These are phyloP conservation scores for Elephantulus edwardii DNA, from an alignment of 2,113 vertebrate genomes.

Conservation along the genomic window DNA sequence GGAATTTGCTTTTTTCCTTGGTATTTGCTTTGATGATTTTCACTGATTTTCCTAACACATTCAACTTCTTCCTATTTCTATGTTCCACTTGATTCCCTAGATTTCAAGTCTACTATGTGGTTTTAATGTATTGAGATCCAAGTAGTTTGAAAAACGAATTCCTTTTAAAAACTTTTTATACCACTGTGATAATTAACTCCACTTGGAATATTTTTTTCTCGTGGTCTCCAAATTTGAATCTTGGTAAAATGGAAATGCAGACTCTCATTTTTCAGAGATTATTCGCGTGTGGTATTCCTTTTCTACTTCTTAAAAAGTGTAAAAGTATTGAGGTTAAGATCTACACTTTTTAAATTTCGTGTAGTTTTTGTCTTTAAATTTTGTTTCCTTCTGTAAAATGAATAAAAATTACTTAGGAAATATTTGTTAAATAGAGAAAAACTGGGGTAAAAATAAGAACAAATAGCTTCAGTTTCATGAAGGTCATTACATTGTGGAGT, in stretches of 20 bases:
- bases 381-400: constrained; percentile 10
- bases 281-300: not conserved
- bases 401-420: not conserved
- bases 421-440: constrained; percentile 4
- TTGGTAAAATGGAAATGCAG: not conserved
- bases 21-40: not conserved
- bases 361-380: constrained; percentile 41
- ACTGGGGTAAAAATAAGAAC: not conserved
- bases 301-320: not conserved
- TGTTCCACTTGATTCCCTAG: not conserved
- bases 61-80: not conserved
- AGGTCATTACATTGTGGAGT: constrained; percentile 41
- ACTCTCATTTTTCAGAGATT: constrained; percentile 26
- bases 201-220: not conserved
- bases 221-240: constrained; percentile 21
- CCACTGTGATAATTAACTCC: not conserved
- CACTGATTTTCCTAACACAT: not conserved
- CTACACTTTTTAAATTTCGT: not conserved
- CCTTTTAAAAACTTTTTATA: not conserved
- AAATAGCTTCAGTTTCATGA: not conserved
- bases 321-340: not conserved
- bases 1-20: not conserved
- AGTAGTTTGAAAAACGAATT: constrained; percentile 3
- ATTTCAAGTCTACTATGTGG: constrained; percentile 28
- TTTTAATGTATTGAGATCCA: constrained; percentile 20